These are phyloP conservation scores for Eutrigla gurnardus DNA, from an alignment of 2,797 vertebrate species.

Conservation along the genomic window DNA sequence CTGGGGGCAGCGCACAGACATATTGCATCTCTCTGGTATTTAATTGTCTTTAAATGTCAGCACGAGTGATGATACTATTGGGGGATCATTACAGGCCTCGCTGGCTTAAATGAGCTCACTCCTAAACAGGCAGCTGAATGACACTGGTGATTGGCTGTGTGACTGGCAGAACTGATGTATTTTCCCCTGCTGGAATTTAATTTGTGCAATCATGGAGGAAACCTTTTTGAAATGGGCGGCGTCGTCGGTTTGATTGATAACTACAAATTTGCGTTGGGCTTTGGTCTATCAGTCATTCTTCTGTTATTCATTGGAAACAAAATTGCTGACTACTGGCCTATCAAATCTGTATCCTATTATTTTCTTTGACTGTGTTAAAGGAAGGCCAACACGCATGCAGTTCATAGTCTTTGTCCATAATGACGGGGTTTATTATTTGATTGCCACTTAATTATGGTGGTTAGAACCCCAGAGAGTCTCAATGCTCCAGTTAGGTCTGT, in stretches of 20 bases:
- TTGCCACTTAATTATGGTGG: constrained; percentile 44
- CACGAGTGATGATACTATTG: constrained; percentile 67
- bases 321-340: background rate
- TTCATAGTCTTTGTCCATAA: constrained; percentile 19
- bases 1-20: constrained; percentile 25
- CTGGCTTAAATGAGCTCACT: constrained; percentile 56
- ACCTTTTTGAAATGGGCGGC: constrained; percentile 43
- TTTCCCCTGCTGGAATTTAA: constrained; percentile 54
- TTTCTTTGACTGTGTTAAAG: background rate
- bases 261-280: constrained; percentile 16
- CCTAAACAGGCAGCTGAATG: constrained; percentile 58
- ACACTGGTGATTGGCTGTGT: constrained; percentile 43
- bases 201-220: constrained; percentile 61
- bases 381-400: background rate
- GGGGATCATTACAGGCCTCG: constrained; percentile 64
- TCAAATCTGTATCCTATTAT: background rate
- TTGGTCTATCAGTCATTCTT: constrained; percentile 28
- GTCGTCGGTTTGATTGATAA: constrained; percentile 56
- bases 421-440: constrained; percentile 33
- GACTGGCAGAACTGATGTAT: constrained; percentile 58
- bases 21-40: constrained; percentile 66
- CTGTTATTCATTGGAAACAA: background rate
- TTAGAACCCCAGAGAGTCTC: constrained; percentile 15
- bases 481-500: constrained; percentile 30
- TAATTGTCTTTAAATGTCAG: constrained; percentile 83